Conservation (phyloP, 2,113 vertebrate genomes). For the Protobothrops mucrosquamatus region DNA sequence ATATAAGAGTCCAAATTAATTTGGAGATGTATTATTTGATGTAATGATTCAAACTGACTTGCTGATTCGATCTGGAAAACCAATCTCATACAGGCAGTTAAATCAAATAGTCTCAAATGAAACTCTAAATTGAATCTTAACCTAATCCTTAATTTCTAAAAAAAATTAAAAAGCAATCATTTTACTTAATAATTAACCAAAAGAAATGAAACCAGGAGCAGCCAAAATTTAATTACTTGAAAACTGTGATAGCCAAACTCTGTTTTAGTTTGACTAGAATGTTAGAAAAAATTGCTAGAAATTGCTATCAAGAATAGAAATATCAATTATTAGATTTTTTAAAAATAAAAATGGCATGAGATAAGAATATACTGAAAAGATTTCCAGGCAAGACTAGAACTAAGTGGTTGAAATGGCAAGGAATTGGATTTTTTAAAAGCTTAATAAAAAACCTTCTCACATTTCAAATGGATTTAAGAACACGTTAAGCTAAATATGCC, state of each 20-base stretch:
- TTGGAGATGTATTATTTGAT: neutral
- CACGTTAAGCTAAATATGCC: neutral
- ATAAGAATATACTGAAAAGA: neutral
- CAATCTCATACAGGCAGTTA: neutral
- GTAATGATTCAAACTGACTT: neutral
- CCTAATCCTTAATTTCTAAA: neutral
- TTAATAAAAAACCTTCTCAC: neutral
- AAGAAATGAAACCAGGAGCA: neutral
- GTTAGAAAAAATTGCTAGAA: neutral
- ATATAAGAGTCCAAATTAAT: neutral
- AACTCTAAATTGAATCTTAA: neutral
- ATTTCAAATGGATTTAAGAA: neutral
- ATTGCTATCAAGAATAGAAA: neutral
- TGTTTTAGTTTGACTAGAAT: neutral
- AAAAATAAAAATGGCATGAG: neutral
- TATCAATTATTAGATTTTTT: neutral
- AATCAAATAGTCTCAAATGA: neutral
- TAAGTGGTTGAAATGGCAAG: neutral
- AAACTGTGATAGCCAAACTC: neutral
- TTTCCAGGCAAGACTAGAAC: neutral
- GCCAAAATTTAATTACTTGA: neutral
- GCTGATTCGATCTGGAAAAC: neutral
- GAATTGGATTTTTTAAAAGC: neutral
- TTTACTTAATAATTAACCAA: neutral
- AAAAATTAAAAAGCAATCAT: neutral